Evolutionary conservation across 1,140 invertebrate species (phyloP), one percentile per base, ranked within the genome.

Genomic region (Trinorchestia longiramus): DNA sequence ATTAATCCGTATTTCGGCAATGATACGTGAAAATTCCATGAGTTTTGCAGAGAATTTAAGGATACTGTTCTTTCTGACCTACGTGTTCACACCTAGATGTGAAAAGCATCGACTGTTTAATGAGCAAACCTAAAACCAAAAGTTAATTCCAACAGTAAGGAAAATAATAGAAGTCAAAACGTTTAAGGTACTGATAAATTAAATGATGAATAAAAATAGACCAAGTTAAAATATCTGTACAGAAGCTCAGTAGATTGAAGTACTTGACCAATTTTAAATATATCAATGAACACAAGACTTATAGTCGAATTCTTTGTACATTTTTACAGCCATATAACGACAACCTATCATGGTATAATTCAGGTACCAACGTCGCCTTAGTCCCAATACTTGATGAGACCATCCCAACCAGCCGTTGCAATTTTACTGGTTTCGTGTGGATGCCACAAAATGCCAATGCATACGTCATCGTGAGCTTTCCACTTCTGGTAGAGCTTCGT

Each of bases 401-500:
- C 99, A 97, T 99, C 99, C 99, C 99, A 99, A 53, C 99, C 99
- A 95, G 99, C 99, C 6, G 99, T 99, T 0, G 99, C 98, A 43
- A 99, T 98, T 97, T 99, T 99, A 96, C 99, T 99, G 0, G 99
- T 99, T 97, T 99, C 99, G 97, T 99, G 99, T 0, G 99, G 99
- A 98, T 99, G 99, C 99, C 99, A 99, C 43, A 99, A 97, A 0
- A 98, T 98, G 40, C 98, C 98, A 94, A 99, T 99, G 97, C 99
- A 99, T 0, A 99, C 99, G 96, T 99, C 99, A 97, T 99, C 99
- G 97, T 99, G 99, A 0, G 99, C 99, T 97, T 99, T 99, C 98
- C 99, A 99, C 97, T 99, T 99, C 97, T 99, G 99, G 97, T 99
- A 99, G 92, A 99, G 98, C 97, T 99, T 99, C 77, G 99, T 99